These are phyloP conservation scores for Dasyornis broadbenti DNA, from an alignment of 2,113 vertebrate genomes.

Conservation along the genomic window DNA sequence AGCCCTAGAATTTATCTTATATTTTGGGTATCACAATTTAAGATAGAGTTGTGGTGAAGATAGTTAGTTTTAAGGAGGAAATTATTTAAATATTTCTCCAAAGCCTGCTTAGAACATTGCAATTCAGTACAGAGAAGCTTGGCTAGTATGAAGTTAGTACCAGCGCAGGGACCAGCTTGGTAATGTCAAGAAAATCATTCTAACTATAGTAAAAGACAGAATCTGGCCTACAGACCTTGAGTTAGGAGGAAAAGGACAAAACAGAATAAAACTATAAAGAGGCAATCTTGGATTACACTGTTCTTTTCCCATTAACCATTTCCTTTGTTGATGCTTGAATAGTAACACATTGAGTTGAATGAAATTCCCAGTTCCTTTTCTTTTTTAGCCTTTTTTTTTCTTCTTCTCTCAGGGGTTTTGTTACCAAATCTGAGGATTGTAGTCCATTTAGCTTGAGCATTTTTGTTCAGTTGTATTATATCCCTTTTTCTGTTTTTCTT, in stretches of 20 bases:
- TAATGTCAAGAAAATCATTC: neutral
- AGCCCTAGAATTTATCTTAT: neutral
- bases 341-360: neutral
- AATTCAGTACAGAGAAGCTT: neutral
- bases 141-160: neutral
- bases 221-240: neutral
- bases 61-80: constrained; percentile 5
- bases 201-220: neutral
- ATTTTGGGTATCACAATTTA: constrained; percentile 16
- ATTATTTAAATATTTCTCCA: neutral
- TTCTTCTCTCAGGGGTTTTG: neutral
- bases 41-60: neutral
- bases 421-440: constrained; percentile 11
- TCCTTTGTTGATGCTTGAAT: neutral
- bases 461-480: constrained; percentile 22
- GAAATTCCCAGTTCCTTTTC: neutral
- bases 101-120: neutral
- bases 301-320: constrained; percentile 23
- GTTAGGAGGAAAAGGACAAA: neutral
- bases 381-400: neutral
- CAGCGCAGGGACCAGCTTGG: neutral
- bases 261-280: neutral
- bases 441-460: neutral
- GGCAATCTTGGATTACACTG: neutral
- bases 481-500: neutral